Percentiles rank a stretch among this genome's conserved stretches.
Conservation (phyloP, 2,113 vertebrate species). For the Centrocercus urophasianus region DNA sequence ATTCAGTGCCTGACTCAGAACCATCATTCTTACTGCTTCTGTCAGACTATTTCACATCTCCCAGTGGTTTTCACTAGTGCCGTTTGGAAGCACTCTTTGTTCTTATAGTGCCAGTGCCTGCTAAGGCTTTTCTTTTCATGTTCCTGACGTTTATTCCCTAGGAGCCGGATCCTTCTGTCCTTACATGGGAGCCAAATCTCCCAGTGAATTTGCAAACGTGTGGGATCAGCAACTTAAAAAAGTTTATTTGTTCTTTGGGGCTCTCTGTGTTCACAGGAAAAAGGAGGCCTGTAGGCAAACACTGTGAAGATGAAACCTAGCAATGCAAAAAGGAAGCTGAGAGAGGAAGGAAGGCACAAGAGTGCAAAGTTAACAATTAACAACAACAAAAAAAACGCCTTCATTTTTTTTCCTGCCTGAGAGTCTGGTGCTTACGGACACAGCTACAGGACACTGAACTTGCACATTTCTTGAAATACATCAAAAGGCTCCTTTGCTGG, state of each 20-base stretch:
- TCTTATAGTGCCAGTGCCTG: slow-evolving; percentile 23
- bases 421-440: not conserved
- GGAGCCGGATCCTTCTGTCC: slow-evolving; percentile 49
- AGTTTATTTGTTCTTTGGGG: slow-evolving; percentile 58
- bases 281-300: slow-evolving; percentile 57
- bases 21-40: slow-evolving; percentile 43
- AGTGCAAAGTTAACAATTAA: not conserved
- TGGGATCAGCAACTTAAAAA: slow-evolving; percentile 54
- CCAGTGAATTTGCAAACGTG: slow-evolving; percentile 54
- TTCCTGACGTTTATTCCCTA: slow-evolving; percentile 53
- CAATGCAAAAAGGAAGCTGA: slow-evolving; percentile 58
- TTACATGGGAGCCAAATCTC: slow-evolving; percentile 46
- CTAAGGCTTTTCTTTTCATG: slow-evolving; percentile 58
- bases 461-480: slow-evolving; percentile 31
- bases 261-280: slow-evolving; percentile 52
- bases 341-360: slow-evolving; percentile 70
- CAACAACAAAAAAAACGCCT: slow-evolving; percentile 39
- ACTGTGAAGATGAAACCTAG: not conserved
- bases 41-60: slow-evolving; percentile 56
- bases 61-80: slow-evolving; percentile 42
- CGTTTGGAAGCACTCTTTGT: slow-evolving; percentile 59
- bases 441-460: slow-evolving; percentile 11
- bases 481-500: not conserved
- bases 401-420: slow-evolving; percentile 11
- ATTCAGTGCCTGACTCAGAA: slow-evolving; percentile 49